Evolutionary conservation across 2,888 invertebrate genomes (phyloP), one percentile per base, ranked within the genome.

Genomic region (Norana najaformis): DNA sequence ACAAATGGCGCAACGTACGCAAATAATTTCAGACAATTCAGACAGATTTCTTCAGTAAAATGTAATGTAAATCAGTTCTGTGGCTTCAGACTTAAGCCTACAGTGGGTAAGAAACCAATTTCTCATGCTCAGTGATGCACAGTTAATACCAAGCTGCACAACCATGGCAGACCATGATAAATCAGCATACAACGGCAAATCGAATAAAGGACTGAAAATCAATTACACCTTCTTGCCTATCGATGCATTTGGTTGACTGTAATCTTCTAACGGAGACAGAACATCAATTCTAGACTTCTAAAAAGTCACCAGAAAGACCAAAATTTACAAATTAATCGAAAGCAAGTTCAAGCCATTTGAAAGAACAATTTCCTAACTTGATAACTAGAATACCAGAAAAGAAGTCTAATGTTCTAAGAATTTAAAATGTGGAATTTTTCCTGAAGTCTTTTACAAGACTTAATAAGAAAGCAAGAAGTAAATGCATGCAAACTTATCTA

Each of bases 261-360:
- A 85, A 37, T 85, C 85, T 85, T 85, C 85, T 85, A 16, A 13
- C 35, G 85, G 85, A 36, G 85, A 23, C 20, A 85, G 85, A n/a
- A 85, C 14, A 85, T 85, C 85, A 36, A 85, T 20, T 14, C 23
- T 36, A 37, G 36, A 85, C 37, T 85, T 85, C 85, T 85, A n/a
- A 85, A 36, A 69, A 69, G 53, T 8, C 1, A 53, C 11, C n/a
- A n/a, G n/a, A 69, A 11, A 69, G n/a, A 69, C 30, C 30, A 69
- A n/a, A 30, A 16, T 16, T 47, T 23, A n/a, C 8, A 69, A 69
- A 69, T 69, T n/a, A n/a, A 69, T 69, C 69, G n/a, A 30, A 47
- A 47, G 20, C 8, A 47, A 23, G 47, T 20, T 47, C 47, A 47
- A 47, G 47, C 23, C 6, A 23, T 47, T 23, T n/a, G 69, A 69